Percentiles rank a stretch among this genome's conserved stretches.
Evolutionary conservation across 1,140 invertebrate genomes (phyloP).

Genomic region (Rhopalosiphum maidis): DNA sequence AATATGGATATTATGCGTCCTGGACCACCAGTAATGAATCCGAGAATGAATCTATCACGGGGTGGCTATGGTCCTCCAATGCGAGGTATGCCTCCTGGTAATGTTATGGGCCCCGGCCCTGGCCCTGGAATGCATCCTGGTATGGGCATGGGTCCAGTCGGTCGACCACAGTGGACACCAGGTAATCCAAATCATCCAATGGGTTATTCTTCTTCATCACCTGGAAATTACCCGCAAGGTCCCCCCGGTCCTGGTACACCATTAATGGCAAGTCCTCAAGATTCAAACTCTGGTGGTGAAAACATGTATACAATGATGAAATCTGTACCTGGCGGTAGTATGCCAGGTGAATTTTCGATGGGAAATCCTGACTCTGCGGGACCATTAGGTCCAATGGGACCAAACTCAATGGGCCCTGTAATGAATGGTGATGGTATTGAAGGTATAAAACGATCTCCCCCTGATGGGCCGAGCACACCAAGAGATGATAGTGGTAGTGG

Average conservation of each 20-base stretch:
- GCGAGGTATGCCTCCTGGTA: conserved; percentile 88
- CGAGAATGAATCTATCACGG: conserved; percentile 91
- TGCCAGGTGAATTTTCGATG: conserved; percentile 79
- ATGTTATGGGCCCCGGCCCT: conserved; percentile 72
- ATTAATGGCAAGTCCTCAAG: conserved; percentile 96
- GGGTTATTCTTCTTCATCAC: conserved; percentile 90
- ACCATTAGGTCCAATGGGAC: conserved; percentile 79
- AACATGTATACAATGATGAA: conserved; percentile 99
- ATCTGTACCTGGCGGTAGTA: conserved; percentile 82
- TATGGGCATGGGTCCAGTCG: conserved; percentile 84
- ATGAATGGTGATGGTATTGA: conserved; percentile 91
- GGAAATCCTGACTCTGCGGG: conserved; percentile 75
- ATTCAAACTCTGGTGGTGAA: conserved; percentile 82
- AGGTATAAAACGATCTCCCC: conserved; percentile 96
- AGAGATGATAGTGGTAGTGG: conserved; percentile 92
- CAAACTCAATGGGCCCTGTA: conserved; percentile 80
- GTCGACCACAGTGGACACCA: conserved; percentile 86
- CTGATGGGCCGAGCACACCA: conserved; percentile 92
- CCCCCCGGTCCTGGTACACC: conserved; percentile 81
- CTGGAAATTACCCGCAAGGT: conserved; percentile 79
- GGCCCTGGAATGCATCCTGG: conserved; percentile 74
- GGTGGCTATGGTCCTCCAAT: conserved; percentile 84
- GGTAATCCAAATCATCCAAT: conserved; percentile 73
- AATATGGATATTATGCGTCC: conserved; percentile 66
- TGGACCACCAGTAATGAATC: conserved; percentile 89